These are phyloP conservation scores for Campopleginae sp. DNA, from an alignment of 2,888 invertebrate genomes.

Conservation along the genomic window DNA sequence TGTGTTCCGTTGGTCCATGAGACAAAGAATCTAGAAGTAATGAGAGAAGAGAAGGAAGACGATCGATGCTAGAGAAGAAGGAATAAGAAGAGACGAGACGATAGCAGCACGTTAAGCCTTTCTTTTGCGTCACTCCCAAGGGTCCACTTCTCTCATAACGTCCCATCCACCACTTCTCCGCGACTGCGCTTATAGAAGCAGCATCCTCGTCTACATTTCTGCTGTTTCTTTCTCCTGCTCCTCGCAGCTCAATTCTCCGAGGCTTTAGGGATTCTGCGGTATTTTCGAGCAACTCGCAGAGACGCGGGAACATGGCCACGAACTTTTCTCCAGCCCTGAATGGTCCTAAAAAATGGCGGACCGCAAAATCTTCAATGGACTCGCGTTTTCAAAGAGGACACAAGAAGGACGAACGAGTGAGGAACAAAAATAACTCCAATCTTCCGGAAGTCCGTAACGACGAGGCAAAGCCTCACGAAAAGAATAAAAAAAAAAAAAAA, in stretches of 20 bases:
- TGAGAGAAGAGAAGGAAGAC: slow-evolving; percentile 18
- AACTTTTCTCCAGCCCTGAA: slow-evolving; percentile 75
- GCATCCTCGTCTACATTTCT: slow-evolving; percentile 37
- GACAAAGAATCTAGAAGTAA: slow-evolving; percentile 27
- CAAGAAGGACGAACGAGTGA: background rate
- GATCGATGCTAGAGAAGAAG: slow-evolving; percentile 6
- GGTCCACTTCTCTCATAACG: slow-evolving; percentile 68
- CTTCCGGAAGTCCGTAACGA: background rate
- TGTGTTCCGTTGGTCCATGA: slow-evolving; percentile 31
- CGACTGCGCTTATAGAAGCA: slow-evolving; percentile 26
- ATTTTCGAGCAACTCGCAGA: slow-evolving; percentile 78
- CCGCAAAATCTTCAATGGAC: slow-evolving; percentile 68
- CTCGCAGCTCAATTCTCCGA: slow-evolving; percentile 68
- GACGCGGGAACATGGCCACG: slow-evolving; percentile 82
- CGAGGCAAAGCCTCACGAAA: background rate
- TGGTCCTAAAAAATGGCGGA: slow-evolving; percentile 82
- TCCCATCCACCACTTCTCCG: slow-evolving; percentile 63
- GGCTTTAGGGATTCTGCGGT: slow-evolving; percentile 72
- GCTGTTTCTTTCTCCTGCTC: slow-evolving; percentile 51
- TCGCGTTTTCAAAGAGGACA: slow-evolving; percentile 18
- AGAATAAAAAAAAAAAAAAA: too few species aligned
- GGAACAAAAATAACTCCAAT: slow-evolving; percentile 7
- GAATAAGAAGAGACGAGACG: slow-evolving; percentile 26
- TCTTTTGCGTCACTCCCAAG: slow-evolving; percentile 66
- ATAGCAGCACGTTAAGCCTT: slow-evolving; percentile 62